A percentile compares a stretch with the other conserved stretches of the same genome.
phyloP scores from a whole-genome alignment of 1,140 invertebrate genomes.

The Arctopsyche grandis region DNA sequence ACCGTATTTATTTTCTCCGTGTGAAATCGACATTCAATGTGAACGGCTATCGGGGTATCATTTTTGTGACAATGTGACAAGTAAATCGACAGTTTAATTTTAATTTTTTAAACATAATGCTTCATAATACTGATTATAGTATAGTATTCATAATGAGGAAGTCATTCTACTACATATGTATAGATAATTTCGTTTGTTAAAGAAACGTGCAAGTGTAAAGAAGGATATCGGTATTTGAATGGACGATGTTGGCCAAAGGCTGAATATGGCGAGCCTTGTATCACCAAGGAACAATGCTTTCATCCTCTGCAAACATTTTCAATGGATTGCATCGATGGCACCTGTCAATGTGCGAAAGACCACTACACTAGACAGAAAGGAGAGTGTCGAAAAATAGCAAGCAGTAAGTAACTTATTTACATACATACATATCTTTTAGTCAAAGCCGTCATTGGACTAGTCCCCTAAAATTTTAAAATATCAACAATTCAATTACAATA shows the following conservation, averaged over 20 bases:
- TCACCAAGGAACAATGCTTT: slow-evolving; percentile 8
- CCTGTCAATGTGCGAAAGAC: slow-evolving; percentile 1
- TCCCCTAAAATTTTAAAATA: too few species aligned
- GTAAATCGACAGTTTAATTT: slow-evolving; percentile 4
- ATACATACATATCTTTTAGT: too few species aligned
- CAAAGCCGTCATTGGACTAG: background rate
- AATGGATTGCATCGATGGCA: slow-evolving; percentile 16
- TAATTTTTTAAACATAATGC: slow-evolving; percentile 8
- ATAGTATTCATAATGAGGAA: too few species aligned
- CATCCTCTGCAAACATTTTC: background rate
- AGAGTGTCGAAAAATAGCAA: slow-evolving; percentile 27
- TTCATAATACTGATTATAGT: too few species aligned
- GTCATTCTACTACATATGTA: too few species aligned
- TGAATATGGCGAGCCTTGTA: background rate
- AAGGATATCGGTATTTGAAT: slow-evolving; percentile 22
- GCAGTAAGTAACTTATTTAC: slow-evolving; percentile 5
- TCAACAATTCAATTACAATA: too few species aligned
- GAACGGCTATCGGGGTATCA: background rate
- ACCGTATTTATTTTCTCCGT: background rate
- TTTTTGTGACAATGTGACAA: slow-evolving; percentile 1
- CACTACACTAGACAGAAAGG: slow-evolving; percentile 11
- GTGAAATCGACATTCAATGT: slow-evolving; percentile 10
- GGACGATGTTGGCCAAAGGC: slow-evolving; percentile 27
- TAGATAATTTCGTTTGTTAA: too few species aligned
- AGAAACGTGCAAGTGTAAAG: slow-evolving; percentile 8